Evolutionary conservation across 2,113 vertebrate genomes (phyloP).

Genomic region (Poeciliopsis turrubarensis): DNA sequence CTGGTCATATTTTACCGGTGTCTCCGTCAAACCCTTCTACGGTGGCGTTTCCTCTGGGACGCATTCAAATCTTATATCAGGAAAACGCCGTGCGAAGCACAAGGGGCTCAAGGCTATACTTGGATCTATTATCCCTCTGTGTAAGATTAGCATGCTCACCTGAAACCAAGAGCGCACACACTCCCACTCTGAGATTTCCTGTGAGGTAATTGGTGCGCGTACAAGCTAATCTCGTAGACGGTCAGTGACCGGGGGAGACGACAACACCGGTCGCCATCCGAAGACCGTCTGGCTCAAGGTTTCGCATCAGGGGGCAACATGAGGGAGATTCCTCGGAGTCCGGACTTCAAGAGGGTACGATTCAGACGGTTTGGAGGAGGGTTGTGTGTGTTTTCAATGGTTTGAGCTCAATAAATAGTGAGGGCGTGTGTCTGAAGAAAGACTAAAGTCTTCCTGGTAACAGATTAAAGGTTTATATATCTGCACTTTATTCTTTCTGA

Average conservation of each 20-base stretch:
- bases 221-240: constrained; percentile 38
- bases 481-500: too few relatives aligned
- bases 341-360: constrained; percentile 46
- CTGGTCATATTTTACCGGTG: neutral
- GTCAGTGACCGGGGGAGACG: neutral
- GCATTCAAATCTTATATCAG: neutral
- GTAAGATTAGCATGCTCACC: constrained; percentile 62
- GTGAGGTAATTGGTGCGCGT: constrained; percentile 42
- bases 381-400: neutral
- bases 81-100: neutral
- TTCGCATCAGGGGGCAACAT: constrained; percentile 22
- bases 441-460: neutral
- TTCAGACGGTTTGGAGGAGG: neutral
- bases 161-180: constrained; percentile 38
- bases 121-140: constrained; percentile 63
- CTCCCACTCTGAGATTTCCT: neutral
- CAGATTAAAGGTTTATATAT: neutral
- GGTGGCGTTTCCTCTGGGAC: neutral
- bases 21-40: neutral
- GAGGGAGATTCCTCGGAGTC: constrained; percentile 51
- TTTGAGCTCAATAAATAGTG: neutral
- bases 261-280: neutral
- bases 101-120: constrained; percentile 57
- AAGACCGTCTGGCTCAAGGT: neutral
- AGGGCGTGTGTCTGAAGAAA: neutral